These are phyloP conservation scores for Neodiprion lecontei DNA, from an alignment of 1,140 invertebrate species.

Conservation along the genomic window DNA sequence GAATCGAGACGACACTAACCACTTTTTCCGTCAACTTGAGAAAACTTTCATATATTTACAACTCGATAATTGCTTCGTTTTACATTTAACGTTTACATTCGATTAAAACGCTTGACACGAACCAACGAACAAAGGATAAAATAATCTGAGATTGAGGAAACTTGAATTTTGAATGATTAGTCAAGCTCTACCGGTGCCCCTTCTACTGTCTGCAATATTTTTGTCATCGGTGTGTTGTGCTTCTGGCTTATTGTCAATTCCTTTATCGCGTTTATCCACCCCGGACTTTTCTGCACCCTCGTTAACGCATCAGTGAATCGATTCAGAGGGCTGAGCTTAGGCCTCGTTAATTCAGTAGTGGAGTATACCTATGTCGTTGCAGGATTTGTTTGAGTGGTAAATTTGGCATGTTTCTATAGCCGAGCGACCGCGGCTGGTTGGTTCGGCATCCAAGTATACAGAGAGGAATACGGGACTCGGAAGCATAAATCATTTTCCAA, in stretches of 20 bases:
- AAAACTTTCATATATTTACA: too few species aligned
- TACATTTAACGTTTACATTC: too few species aligned
- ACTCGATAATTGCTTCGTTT: too few species aligned
- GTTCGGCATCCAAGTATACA: too few species aligned
- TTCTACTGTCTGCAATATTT: not conserved
- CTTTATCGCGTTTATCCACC: constrained; percentile 4
- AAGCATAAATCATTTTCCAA: not conserved
- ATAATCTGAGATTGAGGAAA: too few species aligned
- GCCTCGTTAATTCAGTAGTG: not conserved
- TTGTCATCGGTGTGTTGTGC: not conserved
- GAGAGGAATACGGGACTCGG: not conserved
- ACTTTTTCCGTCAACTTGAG: too few species aligned
- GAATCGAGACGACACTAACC: too few species aligned
- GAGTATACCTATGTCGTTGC: not conserved
- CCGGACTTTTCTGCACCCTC: not conserved
- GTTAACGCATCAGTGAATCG: constrained; percentile 1
- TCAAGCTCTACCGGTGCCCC: not conserved
- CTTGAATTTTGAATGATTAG: too few species aligned
- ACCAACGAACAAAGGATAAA: too few species aligned
- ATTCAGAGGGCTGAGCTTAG: not conserved
- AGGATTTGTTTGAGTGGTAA: not conserved
- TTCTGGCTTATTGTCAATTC: not conserved
- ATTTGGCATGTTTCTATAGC: not conserved
- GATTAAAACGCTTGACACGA: too few species aligned
- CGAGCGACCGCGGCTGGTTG: too few species aligned